phyloP scores from a whole-genome alignment of 2,113 vertebrate genomes.

The Cryptomyrus ogoouensis region DNA sequence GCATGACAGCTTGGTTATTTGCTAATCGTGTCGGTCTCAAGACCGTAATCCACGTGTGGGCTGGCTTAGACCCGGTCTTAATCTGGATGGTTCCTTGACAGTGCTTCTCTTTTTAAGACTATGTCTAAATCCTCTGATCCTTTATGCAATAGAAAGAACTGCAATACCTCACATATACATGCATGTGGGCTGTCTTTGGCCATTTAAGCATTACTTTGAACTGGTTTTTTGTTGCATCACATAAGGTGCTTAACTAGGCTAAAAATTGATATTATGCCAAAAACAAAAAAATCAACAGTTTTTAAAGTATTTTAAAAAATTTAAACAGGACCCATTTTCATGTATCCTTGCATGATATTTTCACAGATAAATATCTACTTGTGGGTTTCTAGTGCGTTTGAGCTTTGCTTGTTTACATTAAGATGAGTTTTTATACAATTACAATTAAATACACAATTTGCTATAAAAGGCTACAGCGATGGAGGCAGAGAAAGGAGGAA shows the following conservation, averaged over 20 bases:
- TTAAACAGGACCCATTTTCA: neutral
- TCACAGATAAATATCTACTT: neutral
- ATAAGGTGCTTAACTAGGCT: neutral
- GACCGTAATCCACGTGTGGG: slow-evolving; percentile 50
- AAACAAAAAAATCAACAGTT: neutral
- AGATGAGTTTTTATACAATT: neutral
- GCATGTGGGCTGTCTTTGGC: neutral
- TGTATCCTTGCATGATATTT: neutral
- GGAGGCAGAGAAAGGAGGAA: neutral
- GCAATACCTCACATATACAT: slow-evolving; percentile 1
- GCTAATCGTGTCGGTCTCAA: slow-evolving; percentile 43
- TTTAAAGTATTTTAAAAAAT: neutral
- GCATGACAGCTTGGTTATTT: slow-evolving; percentile 46
- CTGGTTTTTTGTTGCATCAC: neutral
- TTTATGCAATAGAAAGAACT: slow-evolving; percentile 37
- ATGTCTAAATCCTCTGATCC: slow-evolving; percentile 65
- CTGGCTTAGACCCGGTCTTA: slow-evolving; percentile 54
- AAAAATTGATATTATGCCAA: neutral
- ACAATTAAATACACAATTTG: neutral
- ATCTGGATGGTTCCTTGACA: slow-evolving; percentile 74
- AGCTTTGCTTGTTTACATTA: neutral
- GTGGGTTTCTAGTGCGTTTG: neutral
- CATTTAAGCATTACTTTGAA: neutral
- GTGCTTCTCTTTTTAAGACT: slow-evolving; percentile 73
- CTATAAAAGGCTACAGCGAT: neutral